Base-by-base conservation (phyloP, 2,888 invertebrate genomes). In the Ormyrus pomaceus region DNA sequence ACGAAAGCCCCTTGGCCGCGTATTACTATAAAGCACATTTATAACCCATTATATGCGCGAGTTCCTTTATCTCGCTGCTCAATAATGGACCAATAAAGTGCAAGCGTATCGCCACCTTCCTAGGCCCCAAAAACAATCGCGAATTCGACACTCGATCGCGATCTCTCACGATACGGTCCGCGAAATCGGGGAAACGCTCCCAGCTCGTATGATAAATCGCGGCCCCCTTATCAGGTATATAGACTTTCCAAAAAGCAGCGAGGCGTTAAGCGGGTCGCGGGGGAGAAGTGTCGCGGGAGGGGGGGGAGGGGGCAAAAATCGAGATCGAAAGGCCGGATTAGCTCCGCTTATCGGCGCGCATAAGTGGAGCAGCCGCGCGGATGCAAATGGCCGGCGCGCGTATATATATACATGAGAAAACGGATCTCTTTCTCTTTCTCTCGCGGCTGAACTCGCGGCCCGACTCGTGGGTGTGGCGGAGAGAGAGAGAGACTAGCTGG, bases 391-490 rank as follows among this genome's bases (percentile, higher is more conserved):
- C 46, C 10, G 58, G 8, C 1, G 10, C 50, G 58, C 11, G 51
- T 2, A 10, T 11, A 34, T 50, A 10, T 50, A 51, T 70, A 48
- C 68, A 65, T 72, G 81, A 79, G 78, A 81, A 81, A 81, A 72
- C 78, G 66, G 81, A 81, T 78, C 78, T 79, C 71, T 56, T 10
- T 74, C 46, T 62, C 64, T 7, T 9, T 66, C 34, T 19, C 50
- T 50, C 19, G 34, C 34, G 50, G 34, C n/a, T 19, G 65, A 10
- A 51, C 9, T 9, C 51, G 48, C 48, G 70, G 72, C 50, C 13
- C 19, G 82, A 83, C 34, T 34, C 82, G 85, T 87, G 87, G 88
- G 88, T 88, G 88, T 88, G 87, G 75, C 70, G 50, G 88, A n/a
- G 1, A 19, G 19, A 19, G 19, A 19, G 34, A 34, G 34, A 34